phyloP scores from a whole-genome alignment of 2,113 vertebrate genomes.

The Carlito syrichta region DNA sequence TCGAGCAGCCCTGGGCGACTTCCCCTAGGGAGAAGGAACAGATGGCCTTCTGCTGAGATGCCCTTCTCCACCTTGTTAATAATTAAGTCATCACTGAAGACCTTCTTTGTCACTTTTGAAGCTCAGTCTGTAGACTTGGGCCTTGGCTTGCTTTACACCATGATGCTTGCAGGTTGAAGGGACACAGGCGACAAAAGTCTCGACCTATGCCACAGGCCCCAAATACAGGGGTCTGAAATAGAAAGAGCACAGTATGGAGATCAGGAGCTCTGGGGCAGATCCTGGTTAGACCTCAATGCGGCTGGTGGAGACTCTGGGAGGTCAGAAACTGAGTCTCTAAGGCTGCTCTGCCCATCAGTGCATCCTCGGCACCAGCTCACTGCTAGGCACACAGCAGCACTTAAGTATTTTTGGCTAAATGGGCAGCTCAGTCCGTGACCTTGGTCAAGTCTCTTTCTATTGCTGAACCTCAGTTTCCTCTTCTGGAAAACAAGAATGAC shows the following conservation, averaged over 20 bases:
- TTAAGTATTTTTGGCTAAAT: background rate
- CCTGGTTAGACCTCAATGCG: background rate
- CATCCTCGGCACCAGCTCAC: background rate
- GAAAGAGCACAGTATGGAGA: background rate
- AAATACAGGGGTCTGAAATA: background rate
- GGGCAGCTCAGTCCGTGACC: conserved; percentile 25
- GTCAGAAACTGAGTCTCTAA: background rate
- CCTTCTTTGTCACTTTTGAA: conserved; percentile 41
- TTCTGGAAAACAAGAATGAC: conserved; percentile 4
- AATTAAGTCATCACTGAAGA: conserved; percentile 52
- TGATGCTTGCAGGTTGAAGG: background rate
- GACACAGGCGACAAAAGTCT: background rate
- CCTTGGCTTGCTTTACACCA: background rate
- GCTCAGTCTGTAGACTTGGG: background rate
- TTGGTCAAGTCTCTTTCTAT: conserved; percentile 20
- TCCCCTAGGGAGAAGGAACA: conserved; percentile 19
- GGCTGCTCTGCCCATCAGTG: background rate
- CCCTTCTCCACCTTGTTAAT: conserved; percentile 50
- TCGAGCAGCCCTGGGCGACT: background rate
- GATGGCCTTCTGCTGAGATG: conserved; percentile 53
- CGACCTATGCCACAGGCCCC: background rate
- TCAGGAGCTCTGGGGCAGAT: background rate
- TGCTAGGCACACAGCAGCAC: background rate
- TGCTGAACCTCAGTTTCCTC: background rate
- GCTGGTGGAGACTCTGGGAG: background rate